phyloP scores from a whole-genome alignment of 2,797 vertebrate species.

The Forpus xanthops region DNA sequence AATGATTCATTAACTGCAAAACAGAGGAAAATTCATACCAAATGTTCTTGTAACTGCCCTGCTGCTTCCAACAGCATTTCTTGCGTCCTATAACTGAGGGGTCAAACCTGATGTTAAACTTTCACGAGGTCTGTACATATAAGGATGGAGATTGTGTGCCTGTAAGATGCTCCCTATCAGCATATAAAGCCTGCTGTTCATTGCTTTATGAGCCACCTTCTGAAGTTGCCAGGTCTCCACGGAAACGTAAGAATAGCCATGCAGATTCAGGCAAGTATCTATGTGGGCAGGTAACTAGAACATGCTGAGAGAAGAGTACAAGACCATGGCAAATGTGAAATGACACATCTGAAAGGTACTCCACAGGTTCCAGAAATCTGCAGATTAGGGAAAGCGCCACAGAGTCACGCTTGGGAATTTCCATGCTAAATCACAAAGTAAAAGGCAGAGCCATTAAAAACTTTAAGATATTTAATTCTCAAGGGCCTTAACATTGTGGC shows the following conservation, averaged over 20 bases:
- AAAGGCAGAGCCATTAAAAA: not conserved
- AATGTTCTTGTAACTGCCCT: constrained; percentile 52
- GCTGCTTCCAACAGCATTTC: constrained; percentile 26
- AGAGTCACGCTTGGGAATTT: not conserved
- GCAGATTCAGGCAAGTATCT: not conserved
- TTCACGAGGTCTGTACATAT: not conserved
- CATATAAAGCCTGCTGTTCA: not conserved
- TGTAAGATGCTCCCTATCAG: not conserved
- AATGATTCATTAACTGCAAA: constrained; percentile 66
- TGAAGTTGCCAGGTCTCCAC: not conserved
- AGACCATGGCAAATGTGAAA: not conserved
- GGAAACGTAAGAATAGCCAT: not conserved
- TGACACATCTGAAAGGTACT: not conserved
- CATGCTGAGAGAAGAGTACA: not conserved
- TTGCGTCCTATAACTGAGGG: not conserved
- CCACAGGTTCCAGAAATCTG: not conserved
- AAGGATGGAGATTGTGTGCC: not conserved
- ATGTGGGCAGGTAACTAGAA: not conserved
- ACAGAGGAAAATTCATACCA: constrained; percentile 63
- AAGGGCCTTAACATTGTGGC: not conserved
- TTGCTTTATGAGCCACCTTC: not conserved
- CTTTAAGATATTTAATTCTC: not conserved
- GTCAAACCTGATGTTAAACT: constrained; percentile 27
- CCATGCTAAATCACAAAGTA: not conserved
- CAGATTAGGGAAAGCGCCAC: not conserved